phyloP scores from a whole-genome alignment of 2,888 invertebrate genomes.

The Zootermopsis nevadensis region DNA sequence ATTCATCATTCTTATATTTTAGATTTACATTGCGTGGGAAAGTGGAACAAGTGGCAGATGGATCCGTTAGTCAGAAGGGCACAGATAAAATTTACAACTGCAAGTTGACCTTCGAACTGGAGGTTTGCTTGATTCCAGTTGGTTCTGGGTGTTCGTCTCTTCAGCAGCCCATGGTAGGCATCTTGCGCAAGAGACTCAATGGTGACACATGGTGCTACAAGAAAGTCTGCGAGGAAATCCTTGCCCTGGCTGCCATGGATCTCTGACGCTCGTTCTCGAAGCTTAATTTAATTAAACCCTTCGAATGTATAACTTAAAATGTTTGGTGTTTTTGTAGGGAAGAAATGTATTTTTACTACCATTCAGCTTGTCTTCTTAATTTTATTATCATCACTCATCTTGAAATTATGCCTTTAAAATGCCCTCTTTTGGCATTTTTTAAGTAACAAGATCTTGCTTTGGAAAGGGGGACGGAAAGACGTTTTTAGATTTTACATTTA shows the following conservation, averaged over 20 bases:
- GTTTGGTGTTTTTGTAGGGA: no score
- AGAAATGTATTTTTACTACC: no score
- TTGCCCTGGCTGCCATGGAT: constrained; percentile 65
- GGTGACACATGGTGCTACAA: constrained; percentile 87
- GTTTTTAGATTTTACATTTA: no score
- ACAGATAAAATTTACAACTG: constrained; percentile 61
- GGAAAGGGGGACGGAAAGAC: no score
- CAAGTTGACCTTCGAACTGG: constrained; percentile 76
- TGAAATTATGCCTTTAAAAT: no score
- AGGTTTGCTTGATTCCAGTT: constrained; percentile 69
- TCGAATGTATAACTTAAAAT: no score
- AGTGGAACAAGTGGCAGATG: constrained; percentile 62
- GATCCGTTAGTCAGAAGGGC: constrained; percentile 41
- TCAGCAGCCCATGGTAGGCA: constrained; percentile 66
- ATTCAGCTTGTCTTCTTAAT: no score
- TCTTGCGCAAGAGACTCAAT: constrained; percentile 78
- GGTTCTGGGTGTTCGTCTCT: constrained; percentile 49
- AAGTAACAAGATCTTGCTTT: no score
- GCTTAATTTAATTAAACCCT: no score
- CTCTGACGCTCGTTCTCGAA: background rate
- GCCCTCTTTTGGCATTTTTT: no score
- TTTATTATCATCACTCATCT: no score
- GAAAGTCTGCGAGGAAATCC: constrained; percentile 78
- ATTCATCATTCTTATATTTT: constrained; percentile 54
- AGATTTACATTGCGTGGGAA: constrained; percentile 77